These are phyloP conservation scores for Venusia cambrica DNA, from an alignment of 2,888 invertebrate species.

Conservation along the genomic window DNA sequence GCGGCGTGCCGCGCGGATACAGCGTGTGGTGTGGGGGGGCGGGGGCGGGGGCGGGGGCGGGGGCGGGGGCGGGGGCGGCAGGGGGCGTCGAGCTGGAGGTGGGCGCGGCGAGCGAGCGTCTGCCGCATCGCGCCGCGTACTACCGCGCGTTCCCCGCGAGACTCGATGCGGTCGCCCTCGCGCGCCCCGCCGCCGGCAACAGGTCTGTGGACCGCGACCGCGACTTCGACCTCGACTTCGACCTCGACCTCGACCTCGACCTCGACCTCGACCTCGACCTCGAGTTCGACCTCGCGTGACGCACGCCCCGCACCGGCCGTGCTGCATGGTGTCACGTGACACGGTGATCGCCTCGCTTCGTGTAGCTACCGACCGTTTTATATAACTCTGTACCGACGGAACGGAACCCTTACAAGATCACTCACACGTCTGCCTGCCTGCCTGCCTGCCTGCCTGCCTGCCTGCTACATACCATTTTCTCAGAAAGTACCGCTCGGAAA, in stretches of 20 bases:
- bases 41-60: conserved; percentile 44
- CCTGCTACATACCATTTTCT: no score
- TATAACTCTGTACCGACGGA: no score
- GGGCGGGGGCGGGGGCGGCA: conserved; percentile 35
- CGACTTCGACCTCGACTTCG: conserved; percentile 9
- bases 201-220: conserved; percentile 44
- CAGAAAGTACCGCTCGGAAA: no score
- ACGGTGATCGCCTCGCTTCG: no score
- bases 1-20: conserved; percentile 67
- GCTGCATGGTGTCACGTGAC: no score
- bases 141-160: conserved; percentile 93
- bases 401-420: no score
- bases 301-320: no score
- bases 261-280: conserved; percentile 13
- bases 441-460: no score
- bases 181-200: conserved; percentile 64
- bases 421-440: no score
- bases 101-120: conserved; percentile 88
- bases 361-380: no score
- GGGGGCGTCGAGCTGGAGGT: conserved; percentile 90
- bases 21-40: conserved; percentile 61
- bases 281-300: no score
- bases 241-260: conserved; percentile 13
- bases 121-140: conserved; percentile 86
- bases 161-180: conserved; percentile 83